Percentiles rank a stretch among this genome's conserved stretches.
Conservation (phyloP, 2,888 invertebrate species). For the Polydrusus tereticollis region DNA sequence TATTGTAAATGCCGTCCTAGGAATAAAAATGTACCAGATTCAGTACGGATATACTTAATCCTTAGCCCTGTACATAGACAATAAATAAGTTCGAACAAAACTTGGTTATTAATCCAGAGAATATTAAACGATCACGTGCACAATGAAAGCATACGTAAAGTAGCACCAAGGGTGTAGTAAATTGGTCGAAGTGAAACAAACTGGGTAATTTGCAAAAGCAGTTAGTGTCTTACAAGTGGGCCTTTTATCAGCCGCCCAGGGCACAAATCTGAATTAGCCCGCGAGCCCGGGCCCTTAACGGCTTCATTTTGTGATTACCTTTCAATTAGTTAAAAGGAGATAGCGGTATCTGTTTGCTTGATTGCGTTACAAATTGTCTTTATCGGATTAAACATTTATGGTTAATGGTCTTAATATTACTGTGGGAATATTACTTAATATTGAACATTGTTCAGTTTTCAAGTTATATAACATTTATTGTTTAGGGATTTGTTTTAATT, state of each 20-base stretch:
- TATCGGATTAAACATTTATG: conserved; percentile 40
- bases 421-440: conserved; percentile 4
- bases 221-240: conserved; percentile 57
- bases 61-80: background rate
- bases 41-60: background rate
- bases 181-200: conserved; percentile 61
- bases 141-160: conserved; percentile 54
- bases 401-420: conserved; percentile 21
- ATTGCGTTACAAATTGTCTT: conserved; percentile 54
- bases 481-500: no score
- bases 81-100: conserved; percentile 21
- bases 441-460: no score
- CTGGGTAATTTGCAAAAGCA: conserved; percentile 59
- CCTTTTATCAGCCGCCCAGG: conserved; percentile 64
- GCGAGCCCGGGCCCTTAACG: conserved; percentile 63
- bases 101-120: conserved; percentile 14
- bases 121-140: conserved; percentile 55
- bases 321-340: conserved; percentile 67
- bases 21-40: background rate
- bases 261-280: conserved; percentile 64
- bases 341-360: conserved; percentile 66
- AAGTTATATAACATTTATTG: no score
- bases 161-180: conserved; percentile 58
- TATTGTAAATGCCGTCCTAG: background rate
- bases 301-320: conserved; percentile 67